Evolutionary conservation across 2,888 invertebrate species (phyloP).

Genomic region (Apamea sordens): DNA sequence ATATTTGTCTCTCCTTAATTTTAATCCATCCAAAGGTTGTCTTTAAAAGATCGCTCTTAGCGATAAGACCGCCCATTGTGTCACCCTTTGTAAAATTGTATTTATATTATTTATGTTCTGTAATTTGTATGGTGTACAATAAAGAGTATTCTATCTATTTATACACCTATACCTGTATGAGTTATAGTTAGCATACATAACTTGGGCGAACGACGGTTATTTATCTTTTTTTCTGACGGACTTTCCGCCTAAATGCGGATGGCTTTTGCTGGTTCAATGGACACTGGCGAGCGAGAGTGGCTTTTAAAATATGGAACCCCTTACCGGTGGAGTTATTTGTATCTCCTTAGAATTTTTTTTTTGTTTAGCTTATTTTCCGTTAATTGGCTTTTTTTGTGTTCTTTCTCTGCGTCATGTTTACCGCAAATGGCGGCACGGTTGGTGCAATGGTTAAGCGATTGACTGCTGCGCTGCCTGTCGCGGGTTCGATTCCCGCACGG

Average conservation of each 20-base stretch:
- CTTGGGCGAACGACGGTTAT: not conserved
- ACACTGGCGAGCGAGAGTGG: constrained; percentile 11
- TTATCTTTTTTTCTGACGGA: constrained; percentile 35
- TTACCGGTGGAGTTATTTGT: constrained; percentile 4
- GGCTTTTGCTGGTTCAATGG: constrained; percentile 41
- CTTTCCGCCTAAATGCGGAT: constrained; percentile 45
- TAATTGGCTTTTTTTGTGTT: not conserved
- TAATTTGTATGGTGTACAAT: too few species aligned
- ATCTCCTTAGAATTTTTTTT: not conserved
- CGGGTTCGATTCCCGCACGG: too few species aligned
- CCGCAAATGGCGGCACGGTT: too few species aligned
- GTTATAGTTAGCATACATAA: not conserved
- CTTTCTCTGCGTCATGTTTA: not conserved
- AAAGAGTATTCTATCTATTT: too few species aligned
- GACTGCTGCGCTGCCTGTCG: too few species aligned
- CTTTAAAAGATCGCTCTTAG: too few species aligned
- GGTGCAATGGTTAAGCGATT: too few species aligned
- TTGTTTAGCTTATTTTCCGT: not conserved
- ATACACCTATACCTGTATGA: not conserved
- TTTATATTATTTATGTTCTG: too few species aligned
- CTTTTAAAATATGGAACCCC: constrained; percentile 16
- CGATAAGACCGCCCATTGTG: too few species aligned
- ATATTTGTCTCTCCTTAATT: too few species aligned
- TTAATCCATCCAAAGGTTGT: too few species aligned
- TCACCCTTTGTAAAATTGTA: too few species aligned